A percentile compares a stretch with the other conserved stretches of the same genome.
Conservation (phyloP, 2,888 invertebrate species). For the Dicyrtoma fusca region DNA sequence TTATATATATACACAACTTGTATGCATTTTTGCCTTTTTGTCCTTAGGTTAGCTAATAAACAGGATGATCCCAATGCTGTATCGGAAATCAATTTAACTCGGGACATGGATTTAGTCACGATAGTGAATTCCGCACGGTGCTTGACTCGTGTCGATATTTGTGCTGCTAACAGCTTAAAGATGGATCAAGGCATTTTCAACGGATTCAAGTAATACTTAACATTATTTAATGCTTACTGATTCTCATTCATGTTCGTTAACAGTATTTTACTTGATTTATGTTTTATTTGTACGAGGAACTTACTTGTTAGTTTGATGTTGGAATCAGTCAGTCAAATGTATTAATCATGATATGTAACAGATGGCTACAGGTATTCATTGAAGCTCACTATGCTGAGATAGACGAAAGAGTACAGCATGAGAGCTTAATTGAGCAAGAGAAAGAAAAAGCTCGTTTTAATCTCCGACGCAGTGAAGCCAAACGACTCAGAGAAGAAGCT, state of each 20-base stretch:
- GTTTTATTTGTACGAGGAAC: too few species aligned
- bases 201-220: conserved; percentile 64
- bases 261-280: not conserved
- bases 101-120: conserved; percentile 73
- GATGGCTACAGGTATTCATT: conserved; percentile 73
- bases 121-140: conserved; percentile 76
- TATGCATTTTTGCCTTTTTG: too few species aligned
- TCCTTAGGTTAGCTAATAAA: conserved; percentile 76
- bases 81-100: conserved; percentile 81
- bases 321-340: not conserved
- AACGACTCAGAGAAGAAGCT: conserved; percentile 9
- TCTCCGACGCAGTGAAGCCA: conserved; percentile 16
- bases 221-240: not conserved
- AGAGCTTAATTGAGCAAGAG: conserved; percentile 65
- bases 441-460: conserved; percentile 62
- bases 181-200: conserved; percentile 70
- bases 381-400: conserved; percentile 68
- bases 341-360: too few species aligned
- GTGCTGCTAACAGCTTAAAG: conserved; percentile 61
- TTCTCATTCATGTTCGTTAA: not conserved
- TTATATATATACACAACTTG: too few species aligned
- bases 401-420: conserved; percentile 67
- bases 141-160: conserved; percentile 74
- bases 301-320: not conserved
- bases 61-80: conserved; percentile 78